Percentiles rank a stretch among this genome's conserved stretches.
Evolutionary conservation across 2,113 vertebrate species (phyloP).

Genomic region (Accipiter cooperii): DNA sequence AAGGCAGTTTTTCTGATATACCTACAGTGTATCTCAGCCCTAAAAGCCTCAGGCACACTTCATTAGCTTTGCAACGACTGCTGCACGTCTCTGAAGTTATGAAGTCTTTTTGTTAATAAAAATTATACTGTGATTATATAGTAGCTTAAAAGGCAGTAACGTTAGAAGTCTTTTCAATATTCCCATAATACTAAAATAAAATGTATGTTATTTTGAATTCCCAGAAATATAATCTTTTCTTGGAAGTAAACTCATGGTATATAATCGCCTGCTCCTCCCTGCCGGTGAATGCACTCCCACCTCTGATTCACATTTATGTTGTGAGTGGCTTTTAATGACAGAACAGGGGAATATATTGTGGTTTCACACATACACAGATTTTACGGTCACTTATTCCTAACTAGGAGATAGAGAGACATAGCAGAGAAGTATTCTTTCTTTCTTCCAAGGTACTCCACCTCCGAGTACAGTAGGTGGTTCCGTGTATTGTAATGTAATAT

Average conservation of each 20-base stretch:
- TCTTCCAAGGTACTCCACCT: not conserved
- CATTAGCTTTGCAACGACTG: conserved; percentile 36
- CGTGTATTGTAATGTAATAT: not conserved
- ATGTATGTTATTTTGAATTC: conserved; percentile 38
- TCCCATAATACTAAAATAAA: conserved; percentile 65
- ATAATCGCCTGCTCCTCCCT: conserved; percentile 3
- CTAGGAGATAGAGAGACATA: conserved; percentile 64
- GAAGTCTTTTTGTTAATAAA: conserved; percentile 65
- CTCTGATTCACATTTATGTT: conserved; percentile 42
- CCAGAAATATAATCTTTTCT: conserved; percentile 62
- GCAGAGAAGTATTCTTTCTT: conserved; percentile 15
- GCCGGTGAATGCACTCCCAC: not conserved
- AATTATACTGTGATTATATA: conserved; percentile 59
- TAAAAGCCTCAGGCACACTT: conserved; percentile 47
- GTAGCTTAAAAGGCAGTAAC: conserved; percentile 63
- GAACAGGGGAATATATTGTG: conserved; percentile 70
- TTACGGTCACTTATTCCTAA: conserved; percentile 68
- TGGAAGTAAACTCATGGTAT: conserved; percentile 49
- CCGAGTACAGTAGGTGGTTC: not conserved
- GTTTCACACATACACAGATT: conserved; percentile 73
- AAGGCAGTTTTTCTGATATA: conserved; percentile 24
- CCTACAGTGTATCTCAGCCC: conserved; percentile 36
- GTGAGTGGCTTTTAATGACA: conserved; percentile 70
- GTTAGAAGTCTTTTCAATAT: conserved; percentile 56
- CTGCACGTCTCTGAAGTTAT: conserved; percentile 34